phyloP scores from a whole-genome alignment of 2,888 invertebrate species.

The Homarus gammarus region DNA sequence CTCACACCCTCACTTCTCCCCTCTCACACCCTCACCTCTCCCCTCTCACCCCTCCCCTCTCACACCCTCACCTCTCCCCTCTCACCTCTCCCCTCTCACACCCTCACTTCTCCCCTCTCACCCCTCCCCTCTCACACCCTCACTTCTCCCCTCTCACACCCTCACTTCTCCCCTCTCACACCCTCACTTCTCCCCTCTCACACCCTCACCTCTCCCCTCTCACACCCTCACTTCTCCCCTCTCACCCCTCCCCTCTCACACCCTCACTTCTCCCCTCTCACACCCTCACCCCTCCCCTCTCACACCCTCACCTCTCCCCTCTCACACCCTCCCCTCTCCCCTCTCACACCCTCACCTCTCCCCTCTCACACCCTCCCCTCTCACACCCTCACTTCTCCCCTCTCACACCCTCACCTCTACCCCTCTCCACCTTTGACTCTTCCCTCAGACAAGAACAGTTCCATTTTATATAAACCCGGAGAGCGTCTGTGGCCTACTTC shows the following conservation, averaged over 20 bases:
- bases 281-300: background rate
- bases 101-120: background rate
- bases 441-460: conserved; percentile 11
- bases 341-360: background rate
- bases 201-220: background rate
- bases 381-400: background rate
- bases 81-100: background rate
- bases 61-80: background rate
- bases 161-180: background rate
- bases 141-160: too few relatives aligned
- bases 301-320: background rate
- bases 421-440: conserved; percentile 8
- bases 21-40: background rate
- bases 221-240: background rate
- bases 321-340: background rate
- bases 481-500: conserved; percentile 23
- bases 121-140: background rate
- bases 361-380: background rate
- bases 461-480: conserved; percentile 28
- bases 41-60: background rate
- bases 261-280: background rate
- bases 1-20: background rate
- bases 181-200: too few relatives aligned
- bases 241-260: background rate
- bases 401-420: background rate